Evolutionary conservation across 2,888 invertebrate species (phyloP).

Genomic region (Drosophila peninsularis): DNA sequence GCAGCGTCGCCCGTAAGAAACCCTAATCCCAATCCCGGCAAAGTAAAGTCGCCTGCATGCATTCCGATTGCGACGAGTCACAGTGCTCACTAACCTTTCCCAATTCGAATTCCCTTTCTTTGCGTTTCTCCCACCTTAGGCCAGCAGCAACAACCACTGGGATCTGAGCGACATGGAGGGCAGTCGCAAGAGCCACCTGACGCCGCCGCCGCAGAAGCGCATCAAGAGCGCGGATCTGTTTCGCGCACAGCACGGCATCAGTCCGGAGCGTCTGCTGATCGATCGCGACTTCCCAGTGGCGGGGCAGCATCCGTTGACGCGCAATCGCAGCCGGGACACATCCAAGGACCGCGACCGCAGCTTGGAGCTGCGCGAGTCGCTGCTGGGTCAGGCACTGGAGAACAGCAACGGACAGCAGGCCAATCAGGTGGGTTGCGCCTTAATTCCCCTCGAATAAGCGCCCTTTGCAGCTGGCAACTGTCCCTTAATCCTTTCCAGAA

Average conservation of each 20-base stretch:
- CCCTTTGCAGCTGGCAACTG: background rate
- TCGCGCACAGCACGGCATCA: slow-evolving; percentile 87
- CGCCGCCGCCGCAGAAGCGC: slow-evolving; percentile 89
- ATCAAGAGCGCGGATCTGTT: slow-evolving; percentile 89
- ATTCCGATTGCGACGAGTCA: slow-evolving; percentile 11
- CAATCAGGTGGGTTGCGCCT: slow-evolving; percentile 62
- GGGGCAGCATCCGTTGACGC: slow-evolving; percentile 83
- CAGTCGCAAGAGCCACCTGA: slow-evolving; percentile 85
- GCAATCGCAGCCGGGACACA: slow-evolving; percentile 82
- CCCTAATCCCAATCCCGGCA: slow-evolving; percentile 75
- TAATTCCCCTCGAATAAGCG: background rate
- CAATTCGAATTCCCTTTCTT: background rate
- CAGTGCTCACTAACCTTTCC: background rate
- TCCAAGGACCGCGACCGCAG: slow-evolving; percentile 86
- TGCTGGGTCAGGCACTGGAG: slow-evolving; percentile 92
- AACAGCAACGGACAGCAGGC: slow-evolving; percentile 86
- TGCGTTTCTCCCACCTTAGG: slow-evolving; percentile 47
- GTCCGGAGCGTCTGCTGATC: slow-evolving; percentile 84
- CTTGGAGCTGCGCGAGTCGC: slow-evolving; percentile 89
- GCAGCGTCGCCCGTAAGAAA: slow-evolving; percentile 85
- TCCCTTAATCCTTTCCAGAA: slow-evolving; percentile 69
- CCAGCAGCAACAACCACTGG: slow-evolving; percentile 86
- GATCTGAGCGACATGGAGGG: slow-evolving; percentile 86
- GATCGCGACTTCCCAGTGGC: slow-evolving; percentile 84
- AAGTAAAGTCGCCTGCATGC: slow-evolving; percentile 80